These are phyloP conservation scores for Polypedilum pembai DNA, from an alignment of 1,140 invertebrate species.

Conservation along the genomic window DNA sequence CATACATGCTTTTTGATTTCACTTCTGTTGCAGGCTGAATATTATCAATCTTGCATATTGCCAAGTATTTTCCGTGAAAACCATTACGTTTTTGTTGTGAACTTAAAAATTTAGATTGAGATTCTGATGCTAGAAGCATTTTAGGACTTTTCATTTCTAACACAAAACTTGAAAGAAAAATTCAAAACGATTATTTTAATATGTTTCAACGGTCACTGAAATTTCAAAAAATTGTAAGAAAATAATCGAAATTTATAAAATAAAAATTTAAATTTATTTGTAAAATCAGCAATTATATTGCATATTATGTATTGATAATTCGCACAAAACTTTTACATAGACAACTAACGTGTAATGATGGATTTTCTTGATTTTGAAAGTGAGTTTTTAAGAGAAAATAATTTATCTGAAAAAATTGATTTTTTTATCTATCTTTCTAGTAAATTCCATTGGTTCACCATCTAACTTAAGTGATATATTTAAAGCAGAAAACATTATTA, in stretches of 20 bases:
- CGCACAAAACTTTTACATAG: not conserved
- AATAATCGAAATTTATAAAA: no score
- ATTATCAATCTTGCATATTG: conserved; percentile 41
- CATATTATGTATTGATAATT: not conserved
- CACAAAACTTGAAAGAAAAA: no score
- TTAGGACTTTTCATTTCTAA: not conserved
- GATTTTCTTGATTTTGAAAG: not conserved
- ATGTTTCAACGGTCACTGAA: no score
- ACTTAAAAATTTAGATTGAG: not conserved
- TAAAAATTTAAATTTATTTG: no score
- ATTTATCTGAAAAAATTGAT: not conserved
- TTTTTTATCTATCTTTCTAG: not conserved
- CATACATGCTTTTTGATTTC: conserved; percentile 41
- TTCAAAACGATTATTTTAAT: no score
- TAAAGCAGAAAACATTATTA: not conserved
- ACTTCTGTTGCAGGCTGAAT: conserved; percentile 37
- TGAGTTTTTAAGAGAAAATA: not conserved
- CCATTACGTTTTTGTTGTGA: not conserved
- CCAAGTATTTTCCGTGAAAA: conserved; percentile 41
- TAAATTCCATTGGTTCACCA: not conserved
- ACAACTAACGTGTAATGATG: not conserved
- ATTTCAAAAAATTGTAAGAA: no score
- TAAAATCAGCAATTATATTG: not conserved
- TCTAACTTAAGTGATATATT: not conserved
- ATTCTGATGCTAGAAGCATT: not conserved